Percentiles rank a stretch among this genome's conserved stretches.
Conservation (phyloP, 2,888 invertebrate genomes). For the Branchipolynoe longqiensis region DNA sequence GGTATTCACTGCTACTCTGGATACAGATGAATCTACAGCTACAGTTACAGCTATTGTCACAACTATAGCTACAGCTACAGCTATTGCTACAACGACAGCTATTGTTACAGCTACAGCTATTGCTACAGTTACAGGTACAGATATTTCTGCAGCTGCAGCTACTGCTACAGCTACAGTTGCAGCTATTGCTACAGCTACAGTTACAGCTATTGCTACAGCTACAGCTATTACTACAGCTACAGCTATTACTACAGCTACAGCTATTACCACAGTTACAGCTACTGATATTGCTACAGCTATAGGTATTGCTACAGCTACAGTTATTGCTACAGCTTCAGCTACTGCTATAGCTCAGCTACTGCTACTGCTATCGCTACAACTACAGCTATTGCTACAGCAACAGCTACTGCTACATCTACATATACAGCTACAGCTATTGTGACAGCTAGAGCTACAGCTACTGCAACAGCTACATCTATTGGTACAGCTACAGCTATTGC, state of each 20-base stretch:
- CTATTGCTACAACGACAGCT: neutral
- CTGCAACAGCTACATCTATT: too few species aligned
- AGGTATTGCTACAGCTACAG: neutral
- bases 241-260: slow-evolving; percentile 29
- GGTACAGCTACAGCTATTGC: too few species aligned
- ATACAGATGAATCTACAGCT: neutral
- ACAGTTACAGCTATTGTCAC: neutral
- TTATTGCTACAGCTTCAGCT: neutral
- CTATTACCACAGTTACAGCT: neutral
- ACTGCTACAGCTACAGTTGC: slow-evolving; percentile 20
- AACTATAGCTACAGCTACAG: neutral
- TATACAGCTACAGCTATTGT: too few species aligned
- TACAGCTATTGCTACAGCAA: neutral
- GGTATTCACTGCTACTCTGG: neutral
- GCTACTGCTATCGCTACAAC: neutral
- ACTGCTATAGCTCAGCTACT: neutral
- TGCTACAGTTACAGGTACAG: slow-evolving; percentile 14
- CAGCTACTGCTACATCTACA: neutral
- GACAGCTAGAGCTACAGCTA: too few species aligned
- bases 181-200: slow-evolving; percentile 21
- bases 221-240: slow-evolving; percentile 38
- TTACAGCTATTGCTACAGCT: slow-evolving; percentile 7
- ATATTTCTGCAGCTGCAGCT: slow-evolving; percentile 18
- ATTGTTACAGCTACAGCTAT: neutral
- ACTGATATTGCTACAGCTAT: neutral